A percentile compares a stretch with the other conserved stretches of the same genome.
Evolutionary conservation across 2,888 invertebrate species (phyloP).

Genomic region (Ametastegia equiseti): DNA sequence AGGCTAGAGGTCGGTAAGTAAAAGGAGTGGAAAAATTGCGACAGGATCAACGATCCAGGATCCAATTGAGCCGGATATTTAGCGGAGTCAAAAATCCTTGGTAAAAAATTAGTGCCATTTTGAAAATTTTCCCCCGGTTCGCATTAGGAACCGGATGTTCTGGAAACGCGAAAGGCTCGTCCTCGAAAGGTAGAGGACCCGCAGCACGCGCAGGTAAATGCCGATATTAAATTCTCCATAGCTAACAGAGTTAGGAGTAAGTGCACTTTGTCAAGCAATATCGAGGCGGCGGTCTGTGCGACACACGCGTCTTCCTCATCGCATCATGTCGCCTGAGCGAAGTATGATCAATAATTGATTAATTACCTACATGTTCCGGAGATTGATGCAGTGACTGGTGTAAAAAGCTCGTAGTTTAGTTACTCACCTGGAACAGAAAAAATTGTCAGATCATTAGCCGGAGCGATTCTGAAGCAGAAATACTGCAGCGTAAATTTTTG

Average conservation of each 20-base stretch:
- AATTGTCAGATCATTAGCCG: background rate
- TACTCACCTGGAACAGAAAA: slow-evolving; percentile 46
- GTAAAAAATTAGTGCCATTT: background rate
- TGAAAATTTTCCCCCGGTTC: background rate
- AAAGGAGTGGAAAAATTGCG: no score
- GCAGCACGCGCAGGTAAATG: background rate
- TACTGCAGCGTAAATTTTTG: background rate
- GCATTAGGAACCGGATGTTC: background rate
- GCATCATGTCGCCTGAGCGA: background rate
- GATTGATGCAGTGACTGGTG: background rate
- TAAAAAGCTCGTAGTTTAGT: background rate
- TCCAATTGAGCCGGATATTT: no score
- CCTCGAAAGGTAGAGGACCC: background rate
- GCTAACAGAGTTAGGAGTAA: slow-evolving; percentile 24
- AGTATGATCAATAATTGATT: background rate
- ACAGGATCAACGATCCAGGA: no score
- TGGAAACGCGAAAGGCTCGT: background rate
- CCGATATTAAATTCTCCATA: slow-evolving; percentile 9
- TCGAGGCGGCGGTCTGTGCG: background rate
- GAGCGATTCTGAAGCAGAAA: background rate
- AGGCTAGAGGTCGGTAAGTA: background rate
- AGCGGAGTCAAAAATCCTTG: background rate
- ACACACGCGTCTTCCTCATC: background rate
- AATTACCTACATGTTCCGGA: background rate
- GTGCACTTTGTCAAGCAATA: slow-evolving; percentile 36